phyloP scores from a whole-genome alignment of 2,797 vertebrate species.

The Peromyscus eremicus region DNA sequence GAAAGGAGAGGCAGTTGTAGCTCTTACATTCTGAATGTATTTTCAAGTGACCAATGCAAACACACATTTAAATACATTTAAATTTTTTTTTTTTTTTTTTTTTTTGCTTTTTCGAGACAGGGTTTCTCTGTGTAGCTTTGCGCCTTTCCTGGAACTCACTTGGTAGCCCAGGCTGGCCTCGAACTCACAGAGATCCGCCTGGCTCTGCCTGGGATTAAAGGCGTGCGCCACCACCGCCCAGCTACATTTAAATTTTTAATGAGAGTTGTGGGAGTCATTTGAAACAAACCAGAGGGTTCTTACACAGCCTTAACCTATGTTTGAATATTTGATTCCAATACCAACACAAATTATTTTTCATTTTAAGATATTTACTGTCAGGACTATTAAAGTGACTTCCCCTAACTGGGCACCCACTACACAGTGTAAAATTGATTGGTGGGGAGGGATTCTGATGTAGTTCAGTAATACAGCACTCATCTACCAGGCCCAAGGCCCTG shows the following conservation, averaged over 20 bases:
- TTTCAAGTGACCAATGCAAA: neutral
- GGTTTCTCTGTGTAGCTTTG: no score
- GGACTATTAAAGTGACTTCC: conserved; percentile 23
- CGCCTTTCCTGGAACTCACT: no score
- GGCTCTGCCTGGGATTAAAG: no score
- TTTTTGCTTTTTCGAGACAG: no score
- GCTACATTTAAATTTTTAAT: neutral
- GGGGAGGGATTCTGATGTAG: neutral
- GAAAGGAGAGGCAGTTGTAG: neutral
- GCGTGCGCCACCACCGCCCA: no score
- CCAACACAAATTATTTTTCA: neutral
- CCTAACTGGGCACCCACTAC: neutral
- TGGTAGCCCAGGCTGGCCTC: no score
- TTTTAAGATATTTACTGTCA: neutral
- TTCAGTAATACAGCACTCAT: neutral
- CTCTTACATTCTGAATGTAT: neutral
- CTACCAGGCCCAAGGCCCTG: neutral
- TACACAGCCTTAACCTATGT: neutral
- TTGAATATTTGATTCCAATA: neutral
- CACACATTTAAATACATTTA: neutral
- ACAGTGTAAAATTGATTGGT: neutral
- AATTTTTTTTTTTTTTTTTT: no score
- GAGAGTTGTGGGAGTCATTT: neutral
- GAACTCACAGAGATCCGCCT: no score
- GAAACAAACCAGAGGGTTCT: neutral